Base-by-base conservation (phyloP, 1,140 invertebrate species). In the Drosophila equinoxialis region DNA sequence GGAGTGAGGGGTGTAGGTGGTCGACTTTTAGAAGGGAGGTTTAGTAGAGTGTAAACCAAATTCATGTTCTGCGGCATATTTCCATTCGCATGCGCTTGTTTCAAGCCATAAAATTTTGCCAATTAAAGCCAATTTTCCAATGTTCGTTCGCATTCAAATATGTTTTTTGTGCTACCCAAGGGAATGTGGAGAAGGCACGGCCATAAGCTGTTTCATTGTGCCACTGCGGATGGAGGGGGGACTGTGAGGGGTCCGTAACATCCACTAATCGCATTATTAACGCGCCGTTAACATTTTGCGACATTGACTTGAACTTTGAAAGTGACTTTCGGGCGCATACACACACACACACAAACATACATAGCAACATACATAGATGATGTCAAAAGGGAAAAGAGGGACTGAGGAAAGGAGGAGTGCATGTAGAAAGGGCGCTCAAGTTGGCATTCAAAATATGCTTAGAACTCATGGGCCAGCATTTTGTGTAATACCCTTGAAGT, bases 241-340 rank as follows among this genome's bases (percentile, higher is more conserved):
- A 41, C 63, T 33, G 62, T 74, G 64, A 71, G 68, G 64, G 68
- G 69, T 65, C 68, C 51, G 64, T 61, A 74, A 75, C 69, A 81
- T 80, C 64, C 74, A 81, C 81, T 84, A 84, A 84, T 84, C 81
- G 81, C 81, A 84, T 84, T 84, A 84, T 84, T 84, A 84, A 84
- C 81, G 81, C 81, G 80, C 81, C 77, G 77, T 84, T 85, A 85
- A 85, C 74, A 85, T 84, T 82, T 83, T 83, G 80, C 80, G 80
- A 83, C 80, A 83, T 83, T 83, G 80, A 85, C 81, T 84, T 85
- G 67, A 85, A 85, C 74, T 77, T 84, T 85, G 68, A 65, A 85
- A 85, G 77, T 83, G 81, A 68, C 69, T 72, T 68, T 68, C 73
- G 65, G 57, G 73, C 30, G 64, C 57, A 65, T 54, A 66, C 17